phyloP scores from a whole-genome alignment of 2,888 invertebrate species.

The Kryphioiulus occultus region DNA sequence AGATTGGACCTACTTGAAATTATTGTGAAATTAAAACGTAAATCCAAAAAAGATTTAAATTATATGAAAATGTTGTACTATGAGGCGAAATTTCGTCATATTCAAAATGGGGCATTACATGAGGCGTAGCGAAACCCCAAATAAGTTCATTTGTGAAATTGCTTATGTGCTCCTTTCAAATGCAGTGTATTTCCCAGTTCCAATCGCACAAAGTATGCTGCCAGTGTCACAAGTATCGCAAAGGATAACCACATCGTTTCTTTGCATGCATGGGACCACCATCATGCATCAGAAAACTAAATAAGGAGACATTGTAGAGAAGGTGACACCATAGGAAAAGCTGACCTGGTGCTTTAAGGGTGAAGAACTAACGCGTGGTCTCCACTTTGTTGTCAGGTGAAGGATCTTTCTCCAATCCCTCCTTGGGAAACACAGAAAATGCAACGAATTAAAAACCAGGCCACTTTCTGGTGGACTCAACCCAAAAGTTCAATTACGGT shows the following conservation, averaged over 20 bases:
- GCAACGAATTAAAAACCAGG: conserved; percentile 6
- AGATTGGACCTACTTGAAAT: too few relatives aligned
- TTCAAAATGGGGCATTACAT: too few relatives aligned
- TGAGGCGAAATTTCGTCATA: too few relatives aligned
- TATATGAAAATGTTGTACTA: too few relatives aligned
- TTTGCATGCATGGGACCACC: not conserved
- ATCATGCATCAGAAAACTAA: conserved; percentile 9
- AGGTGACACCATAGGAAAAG: conserved; percentile 46
- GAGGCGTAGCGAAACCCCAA: too few relatives aligned
- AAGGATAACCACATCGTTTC: not conserved
- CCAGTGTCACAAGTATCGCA: not conserved
- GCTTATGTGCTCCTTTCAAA: not conserved
- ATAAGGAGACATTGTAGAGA: conserved; percentile 37
- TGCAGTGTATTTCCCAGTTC: not conserved
- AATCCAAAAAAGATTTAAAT: too few relatives aligned
- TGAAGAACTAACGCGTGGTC: conserved; percentile 46
- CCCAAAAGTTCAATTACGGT: not conserved
- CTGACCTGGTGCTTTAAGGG: conserved; percentile 47
- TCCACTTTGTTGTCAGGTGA: conserved; percentile 47
- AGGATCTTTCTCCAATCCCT: conserved; percentile 47
- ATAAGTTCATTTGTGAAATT: too few relatives aligned
- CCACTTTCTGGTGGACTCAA: not conserved
- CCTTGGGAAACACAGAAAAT: conserved; percentile 41
- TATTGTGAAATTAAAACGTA: too few relatives aligned
- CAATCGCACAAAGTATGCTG: not conserved